Evolutionary conservation across 2,797 vertebrate genomes (phyloP).

Genomic region (Lateolabrax maculatus): DNA sequence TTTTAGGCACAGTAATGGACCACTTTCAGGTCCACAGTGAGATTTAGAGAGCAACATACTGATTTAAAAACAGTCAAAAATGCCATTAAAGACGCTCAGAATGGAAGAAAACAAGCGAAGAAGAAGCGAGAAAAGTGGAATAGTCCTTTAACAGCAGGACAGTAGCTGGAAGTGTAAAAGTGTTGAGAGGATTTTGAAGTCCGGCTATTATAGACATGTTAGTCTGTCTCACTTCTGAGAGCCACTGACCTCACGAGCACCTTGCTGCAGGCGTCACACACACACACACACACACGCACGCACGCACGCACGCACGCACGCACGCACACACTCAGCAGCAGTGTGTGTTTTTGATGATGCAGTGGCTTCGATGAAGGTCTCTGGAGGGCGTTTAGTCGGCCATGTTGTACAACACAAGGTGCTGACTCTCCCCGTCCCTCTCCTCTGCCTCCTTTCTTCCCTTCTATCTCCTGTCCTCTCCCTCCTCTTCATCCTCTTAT

Average conservation of each 20-base stretch:
- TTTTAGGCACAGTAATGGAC: conserved; percentile 2
- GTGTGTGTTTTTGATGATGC: conserved; percentile 39
- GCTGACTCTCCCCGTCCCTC: conserved; percentile 3
- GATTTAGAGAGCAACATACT: not conserved
- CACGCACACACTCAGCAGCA: not conserved
- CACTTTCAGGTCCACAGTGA: not conserved
- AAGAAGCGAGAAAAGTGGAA: not conserved
- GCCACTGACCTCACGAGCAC: conserved; percentile 44
- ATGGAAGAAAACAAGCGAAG: not conserved
- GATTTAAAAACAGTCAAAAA: not conserved
- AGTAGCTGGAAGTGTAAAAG: not conserved
- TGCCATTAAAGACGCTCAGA: not conserved
- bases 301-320: conserved; percentile 24
- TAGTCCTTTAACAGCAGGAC: conserved; percentile 22
- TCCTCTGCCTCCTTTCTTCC: not conserved
- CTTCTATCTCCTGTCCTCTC: not conserved
- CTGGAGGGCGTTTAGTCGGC: conserved; percentile 51
- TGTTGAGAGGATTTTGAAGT: conserved; percentile 22
- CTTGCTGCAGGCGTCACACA: conserved; percentile 44
- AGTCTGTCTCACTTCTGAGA: conserved; percentile 34
- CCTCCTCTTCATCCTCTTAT: not conserved
- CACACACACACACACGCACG: conserved; percentile 14
- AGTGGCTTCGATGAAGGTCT: conserved; percentile 58
- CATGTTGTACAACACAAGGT: conserved; percentile 50
- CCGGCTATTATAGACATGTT: conserved; percentile 41